These are phyloP conservation scores for Onychomys leucogaster DNA, from an alignment of 2,797 vertebrate genomes.

Conservation along the genomic window DNA sequence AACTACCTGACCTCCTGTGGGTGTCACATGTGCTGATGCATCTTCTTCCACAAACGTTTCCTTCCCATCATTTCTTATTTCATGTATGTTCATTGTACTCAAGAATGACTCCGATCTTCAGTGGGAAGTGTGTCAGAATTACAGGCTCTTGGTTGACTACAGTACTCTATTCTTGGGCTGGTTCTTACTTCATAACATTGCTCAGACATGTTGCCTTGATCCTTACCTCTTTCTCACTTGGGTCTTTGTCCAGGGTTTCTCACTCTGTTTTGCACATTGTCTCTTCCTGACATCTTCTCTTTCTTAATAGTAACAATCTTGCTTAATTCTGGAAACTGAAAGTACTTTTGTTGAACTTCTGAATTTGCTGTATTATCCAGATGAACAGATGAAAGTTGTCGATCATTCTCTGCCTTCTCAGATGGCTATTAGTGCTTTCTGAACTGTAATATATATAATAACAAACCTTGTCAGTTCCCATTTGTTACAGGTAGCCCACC, in stretches of 20 bases:
- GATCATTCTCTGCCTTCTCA: slow-evolving; percentile 38
- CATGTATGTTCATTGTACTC: not conserved
- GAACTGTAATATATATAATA: not conserved
- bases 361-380: not conserved
- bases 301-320: not conserved
- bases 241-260: not conserved
- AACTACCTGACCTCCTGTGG: not conserved
- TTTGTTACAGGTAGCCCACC: not conserved
- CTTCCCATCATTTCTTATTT: not conserved
- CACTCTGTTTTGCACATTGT: not conserved
- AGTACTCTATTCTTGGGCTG: not conserved
- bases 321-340: not conserved
- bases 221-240: not conserved
- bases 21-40: not conserved
- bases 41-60: not conserved
- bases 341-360: not conserved
- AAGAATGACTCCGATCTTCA: not conserved
- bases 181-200: not conserved
- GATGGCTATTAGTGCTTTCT: not conserved
- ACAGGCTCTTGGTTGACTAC: not conserved
- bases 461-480: not conserved
- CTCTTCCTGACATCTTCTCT: not conserved
- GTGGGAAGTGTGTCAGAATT: not conserved
- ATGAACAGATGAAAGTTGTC: not conserved
- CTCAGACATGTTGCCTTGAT: not conserved